Conservation (phyloP, 2,113 vertebrate genomes). For the Collichthys lucidus region DNA sequence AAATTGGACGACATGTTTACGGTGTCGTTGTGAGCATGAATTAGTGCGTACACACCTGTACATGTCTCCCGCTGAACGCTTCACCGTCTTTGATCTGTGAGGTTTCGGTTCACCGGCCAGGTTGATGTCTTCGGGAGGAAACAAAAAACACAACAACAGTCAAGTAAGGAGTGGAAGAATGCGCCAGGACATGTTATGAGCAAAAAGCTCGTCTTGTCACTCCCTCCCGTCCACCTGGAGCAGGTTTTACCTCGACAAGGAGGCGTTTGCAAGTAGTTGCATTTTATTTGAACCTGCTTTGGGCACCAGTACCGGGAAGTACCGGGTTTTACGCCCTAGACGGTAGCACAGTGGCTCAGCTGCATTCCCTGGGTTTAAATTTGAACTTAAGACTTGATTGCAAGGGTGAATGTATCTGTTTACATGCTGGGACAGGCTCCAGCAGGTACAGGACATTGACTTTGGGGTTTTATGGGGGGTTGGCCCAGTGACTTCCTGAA, state of each 20-base stretch:
- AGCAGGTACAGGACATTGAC: no score
- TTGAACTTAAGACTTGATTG: background rate
- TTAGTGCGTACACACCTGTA: constrained; percentile 83
- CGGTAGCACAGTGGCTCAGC: constrained; percentile 26
- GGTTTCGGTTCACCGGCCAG: constrained; percentile 93
- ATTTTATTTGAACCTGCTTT: background rate
- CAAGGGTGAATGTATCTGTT: background rate
- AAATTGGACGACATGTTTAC: background rate
- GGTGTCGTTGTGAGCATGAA: background rate
- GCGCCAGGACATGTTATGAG: background rate
- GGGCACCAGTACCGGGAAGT: background rate
- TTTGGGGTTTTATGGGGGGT: no score
- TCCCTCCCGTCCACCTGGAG: background rate
- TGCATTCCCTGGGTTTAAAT: no score
- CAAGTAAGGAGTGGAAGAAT: background rate
- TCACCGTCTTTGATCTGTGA: constrained; percentile 89
- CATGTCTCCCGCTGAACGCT: constrained; percentile 92
- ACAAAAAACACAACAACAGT: background rate
- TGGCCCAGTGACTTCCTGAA: background rate
- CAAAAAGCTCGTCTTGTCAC: background rate
- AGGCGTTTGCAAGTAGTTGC: background rate
- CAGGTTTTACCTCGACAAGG: background rate
- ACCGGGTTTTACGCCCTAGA: constrained; percentile 11
- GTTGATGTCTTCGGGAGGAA: constrained; percentile 87
- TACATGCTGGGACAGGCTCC: background rate